phyloP scores from a whole-genome alignment of 2,113 vertebrate genomes.

The Pogona vitticeps region DNA sequence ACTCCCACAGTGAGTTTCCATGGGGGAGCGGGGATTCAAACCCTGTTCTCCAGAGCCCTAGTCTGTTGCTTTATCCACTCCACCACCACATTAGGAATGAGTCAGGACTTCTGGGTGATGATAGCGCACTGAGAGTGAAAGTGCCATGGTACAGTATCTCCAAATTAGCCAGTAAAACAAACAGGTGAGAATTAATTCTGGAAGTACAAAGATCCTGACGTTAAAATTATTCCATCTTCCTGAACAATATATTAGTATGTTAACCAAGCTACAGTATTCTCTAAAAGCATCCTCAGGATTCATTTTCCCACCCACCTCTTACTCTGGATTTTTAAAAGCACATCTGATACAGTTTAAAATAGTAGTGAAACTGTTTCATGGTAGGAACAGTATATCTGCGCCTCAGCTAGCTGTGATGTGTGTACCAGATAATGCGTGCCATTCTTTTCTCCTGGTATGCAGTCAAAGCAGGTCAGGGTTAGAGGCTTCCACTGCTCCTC shows the following conservation, averaged over 20 bases:
- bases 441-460: not conserved
- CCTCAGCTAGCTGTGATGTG: not conserved
- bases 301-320: not conserved
- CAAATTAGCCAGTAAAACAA: not conserved
- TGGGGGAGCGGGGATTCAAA: not conserved
- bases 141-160: not conserved
- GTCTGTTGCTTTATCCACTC: not conserved
- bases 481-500: not conserved
- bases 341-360: conserved; percentile 13
- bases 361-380: not conserved
- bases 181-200: not conserved
- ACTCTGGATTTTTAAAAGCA: not conserved
- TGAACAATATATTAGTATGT: not conserved
- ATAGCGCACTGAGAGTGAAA: no score
- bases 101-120: no score
- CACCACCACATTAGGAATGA: no score
- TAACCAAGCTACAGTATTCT: not conserved
- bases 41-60: not conserved
- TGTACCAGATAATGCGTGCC: not conserved
- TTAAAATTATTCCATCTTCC: not conserved
- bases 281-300: not conserved
- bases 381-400: not conserved
- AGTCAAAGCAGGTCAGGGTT: not conserved
- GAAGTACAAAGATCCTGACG: not conserved
- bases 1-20: not conserved